These are phyloP conservation scores for Zygothrica quintamaculata DNA, from an alignment of 2,888 invertebrate species.

Conservation along the genomic window DNA sequence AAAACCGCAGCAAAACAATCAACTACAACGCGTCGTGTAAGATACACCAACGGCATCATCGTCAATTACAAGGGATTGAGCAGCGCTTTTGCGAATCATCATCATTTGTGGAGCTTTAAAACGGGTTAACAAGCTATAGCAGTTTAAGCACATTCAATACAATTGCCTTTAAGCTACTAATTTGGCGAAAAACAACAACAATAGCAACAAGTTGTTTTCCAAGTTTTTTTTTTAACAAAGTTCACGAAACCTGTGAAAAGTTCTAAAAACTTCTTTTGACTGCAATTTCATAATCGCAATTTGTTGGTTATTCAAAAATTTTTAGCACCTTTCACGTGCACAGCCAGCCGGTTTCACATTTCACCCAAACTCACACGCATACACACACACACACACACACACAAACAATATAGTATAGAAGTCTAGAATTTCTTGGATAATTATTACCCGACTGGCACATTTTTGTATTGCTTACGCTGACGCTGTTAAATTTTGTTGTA, in stretches of 20 bases:
- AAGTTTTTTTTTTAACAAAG: slow-evolving; percentile 39
- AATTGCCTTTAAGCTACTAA: slow-evolving; percentile 15
- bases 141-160: slow-evolving; percentile 41
- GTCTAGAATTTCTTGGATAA: slow-evolving; percentile 70
- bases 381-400: slow-evolving; percentile 16
- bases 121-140: slow-evolving; percentile 61
- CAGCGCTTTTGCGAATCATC: slow-evolving; percentile 26
- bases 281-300: slow-evolving; percentile 64
- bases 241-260: slow-evolving; percentile 40
- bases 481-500: slow-evolving; percentile 52
- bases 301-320: slow-evolving; percentile 38
- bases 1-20: slow-evolving; percentile 54
- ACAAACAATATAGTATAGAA: slow-evolving; percentile 7
- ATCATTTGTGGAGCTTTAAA: slow-evolving; percentile 37
- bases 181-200: slow-evolving; percentile 1
- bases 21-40: slow-evolving; percentile 59
- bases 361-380: slow-evolving; percentile 43
- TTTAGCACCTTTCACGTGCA: slow-evolving; percentile 66
- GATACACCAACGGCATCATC: slow-evolving; percentile 48
- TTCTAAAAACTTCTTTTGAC: slow-evolving; percentile 36
- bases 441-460: slow-evolving; percentile 60
- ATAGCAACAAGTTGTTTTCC: slow-evolving; percentile 34
- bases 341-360: slow-evolving; percentile 53
- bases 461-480: slow-evolving; percentile 54
- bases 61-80: slow-evolving; percentile 36